Conservation (phyloP, 2,797 vertebrate species). For the Fratercula arctica region DNA sequence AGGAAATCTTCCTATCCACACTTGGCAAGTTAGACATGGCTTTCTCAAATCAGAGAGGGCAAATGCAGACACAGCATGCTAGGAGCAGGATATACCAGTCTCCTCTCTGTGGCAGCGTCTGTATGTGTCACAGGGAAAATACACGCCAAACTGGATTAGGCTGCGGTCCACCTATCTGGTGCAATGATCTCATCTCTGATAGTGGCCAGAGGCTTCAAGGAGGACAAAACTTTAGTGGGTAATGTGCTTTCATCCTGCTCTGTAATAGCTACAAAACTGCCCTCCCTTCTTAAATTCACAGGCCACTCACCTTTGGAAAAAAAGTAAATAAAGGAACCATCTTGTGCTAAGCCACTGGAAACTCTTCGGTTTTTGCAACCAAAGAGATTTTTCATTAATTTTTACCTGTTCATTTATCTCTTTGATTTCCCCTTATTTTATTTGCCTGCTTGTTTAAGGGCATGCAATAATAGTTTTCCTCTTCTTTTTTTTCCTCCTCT, state of each 20-base stretch:
- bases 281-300: background rate
- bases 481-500: background rate
- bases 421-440: background rate
- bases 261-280: background rate
- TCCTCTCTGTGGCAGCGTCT: background rate
- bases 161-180: background rate
- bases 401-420: background rate
- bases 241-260: background rate
- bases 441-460: background rate
- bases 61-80: background rate
- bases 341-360: background rate
- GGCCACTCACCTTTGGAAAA: background rate
- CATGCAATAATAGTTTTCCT: background rate
- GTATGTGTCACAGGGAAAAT: constrained; percentile 35
- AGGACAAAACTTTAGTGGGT: background rate
- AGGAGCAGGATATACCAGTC: constrained; percentile 43
- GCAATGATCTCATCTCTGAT: constrained; percentile 7
- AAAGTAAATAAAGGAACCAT: background rate
- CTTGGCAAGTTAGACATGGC: background rate
- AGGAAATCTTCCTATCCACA: background rate
- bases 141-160: background rate
- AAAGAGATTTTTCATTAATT: background rate
- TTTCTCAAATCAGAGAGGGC: background rate
- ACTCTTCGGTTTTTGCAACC: background rate
- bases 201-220: constrained; percentile 25